These are phyloP conservation scores for Lagorchestes hirsutus DNA, from an alignment of 2,797 vertebrate species.

Conservation along the genomic window DNA sequence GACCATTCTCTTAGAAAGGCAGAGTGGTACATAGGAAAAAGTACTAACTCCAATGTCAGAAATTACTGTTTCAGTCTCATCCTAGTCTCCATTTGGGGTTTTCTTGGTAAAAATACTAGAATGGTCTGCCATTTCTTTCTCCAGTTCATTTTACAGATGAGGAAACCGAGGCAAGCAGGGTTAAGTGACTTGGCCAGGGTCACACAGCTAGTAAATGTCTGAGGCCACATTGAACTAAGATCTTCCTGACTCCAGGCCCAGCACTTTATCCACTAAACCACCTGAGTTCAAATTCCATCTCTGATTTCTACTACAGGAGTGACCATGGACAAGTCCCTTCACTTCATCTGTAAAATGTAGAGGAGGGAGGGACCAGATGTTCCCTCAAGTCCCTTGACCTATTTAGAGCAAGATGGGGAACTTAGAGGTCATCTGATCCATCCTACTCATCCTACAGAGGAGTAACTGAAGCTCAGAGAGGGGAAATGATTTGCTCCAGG, in stretches of 20 bases:
- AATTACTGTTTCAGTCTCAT: not conserved
- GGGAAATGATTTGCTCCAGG: not conserved
- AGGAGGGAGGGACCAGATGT: not conserved
- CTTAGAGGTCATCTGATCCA: not conserved
- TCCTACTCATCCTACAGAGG: not conserved
- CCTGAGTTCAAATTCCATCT: not conserved
- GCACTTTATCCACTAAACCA: conserved; percentile 9
- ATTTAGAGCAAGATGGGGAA: not conserved
- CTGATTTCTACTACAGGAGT: not conserved
- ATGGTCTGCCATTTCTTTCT: no score
- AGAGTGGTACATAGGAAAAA: not conserved
- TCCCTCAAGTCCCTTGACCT: not conserved
- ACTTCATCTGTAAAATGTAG: not conserved
- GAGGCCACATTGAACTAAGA: not conserved
- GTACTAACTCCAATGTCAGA: not conserved
- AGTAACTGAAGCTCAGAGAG: not conserved
- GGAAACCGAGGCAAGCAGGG: not conserved
- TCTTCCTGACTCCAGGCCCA: not conserved
- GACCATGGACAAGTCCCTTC: not conserved
- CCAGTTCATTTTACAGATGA: not conserved
- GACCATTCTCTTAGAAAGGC: not conserved
- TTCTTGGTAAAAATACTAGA: not conserved
- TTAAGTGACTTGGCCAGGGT: not conserved
- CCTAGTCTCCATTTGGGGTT: conserved; percentile 1
- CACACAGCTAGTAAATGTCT: not conserved